Base-by-base conservation (phyloP, 37 sponge, comb jelly and placozoan genomes). In the Axinella damicornis region DNA sequence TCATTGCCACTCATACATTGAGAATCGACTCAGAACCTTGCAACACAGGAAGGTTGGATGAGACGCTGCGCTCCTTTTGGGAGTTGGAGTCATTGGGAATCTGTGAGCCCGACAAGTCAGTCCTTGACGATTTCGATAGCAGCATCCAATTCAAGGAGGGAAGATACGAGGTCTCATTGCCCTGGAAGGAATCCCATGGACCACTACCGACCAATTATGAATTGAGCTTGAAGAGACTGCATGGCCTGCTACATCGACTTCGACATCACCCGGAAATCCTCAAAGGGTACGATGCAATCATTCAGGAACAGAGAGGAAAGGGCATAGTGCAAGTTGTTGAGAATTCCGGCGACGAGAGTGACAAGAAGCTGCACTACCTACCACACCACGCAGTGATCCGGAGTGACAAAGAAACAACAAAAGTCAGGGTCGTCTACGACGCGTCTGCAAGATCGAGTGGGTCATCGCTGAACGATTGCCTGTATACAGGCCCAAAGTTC, bases 321-420 rank as follows among this genome's bases (percentile, higher is more conserved):
- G 85, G 83, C 17, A 36, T 77, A 20, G 79, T 69, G 25, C 79
- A 78, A 40, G 72, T 70, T 17, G 79, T 69, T 25, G 62, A 18
- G 57, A 24, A 83, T 2, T 53, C 57, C 13, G 25, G 69, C 41
- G 33, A 15, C 13, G 24, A 38, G 62, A 77, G 2, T 15, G 38
- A 17, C 25, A 57, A 19, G 33, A 16, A 53, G 59, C n/a, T 77
- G 27, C 61, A 83, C 66, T 83, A 83, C 35, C 21, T 83, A 24
- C 75, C 84, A 59, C 82, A 82, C 61, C 82, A 82, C 22, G 82
- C 67, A 21, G 68, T 79, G 27, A 33, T 77, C 4, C 58, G 77
- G 19, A 27, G 31, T 22, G 77, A 77, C 16, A 77, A 77, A 60
- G 36, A 12, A 36, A 77, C 77, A 18, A 77, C 77, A 32, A 77